These are phyloP conservation scores for Sinella curviseta DNA, from an alignment of 1,140 invertebrate species.

Conservation along the genomic window DNA sequence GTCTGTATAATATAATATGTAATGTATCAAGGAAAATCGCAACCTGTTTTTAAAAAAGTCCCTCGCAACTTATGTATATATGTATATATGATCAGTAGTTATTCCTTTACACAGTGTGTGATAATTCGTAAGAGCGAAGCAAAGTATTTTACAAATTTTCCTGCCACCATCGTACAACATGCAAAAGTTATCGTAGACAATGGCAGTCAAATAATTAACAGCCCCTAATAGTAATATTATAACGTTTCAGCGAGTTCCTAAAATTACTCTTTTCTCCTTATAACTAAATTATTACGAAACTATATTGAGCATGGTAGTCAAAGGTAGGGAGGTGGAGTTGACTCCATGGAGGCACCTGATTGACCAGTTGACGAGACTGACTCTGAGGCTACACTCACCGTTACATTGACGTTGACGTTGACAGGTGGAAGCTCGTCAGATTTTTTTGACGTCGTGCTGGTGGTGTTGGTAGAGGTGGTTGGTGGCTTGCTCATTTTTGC, in stretches of 20 bases:
- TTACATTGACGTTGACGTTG: slow-evolving; percentile 20
- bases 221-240: neutral
- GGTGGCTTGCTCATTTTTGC: neutral
- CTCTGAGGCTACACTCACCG: slow-evolving; percentile 19
- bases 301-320: slow-evolving; percentile 24
- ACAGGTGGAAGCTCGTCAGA: slow-evolving; percentile 25
- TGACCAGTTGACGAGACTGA: slow-evolving; percentile 17
- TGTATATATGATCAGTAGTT: neutral
- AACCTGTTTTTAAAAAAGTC: neutral
- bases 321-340: slow-evolving; percentile 12
- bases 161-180: neutral
- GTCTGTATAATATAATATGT: neutral
- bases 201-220: neutral
- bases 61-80: neutral
- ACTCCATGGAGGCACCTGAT: slow-evolving; percentile 25
- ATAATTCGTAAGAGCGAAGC: slow-evolving; percentile 15
- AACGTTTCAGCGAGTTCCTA: slow-evolving; percentile 1
- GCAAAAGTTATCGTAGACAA: neutral
- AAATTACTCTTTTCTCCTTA: neutral
- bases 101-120: neutral
- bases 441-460: slow-evolving; percentile 7
- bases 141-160: slow-evolving; percentile 1
- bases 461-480: neutral
- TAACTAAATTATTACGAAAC: neutral
- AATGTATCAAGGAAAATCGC: neutral